Conservation (phyloP, 2,888 invertebrate species). For the Halocaridina rubra region DNA sequence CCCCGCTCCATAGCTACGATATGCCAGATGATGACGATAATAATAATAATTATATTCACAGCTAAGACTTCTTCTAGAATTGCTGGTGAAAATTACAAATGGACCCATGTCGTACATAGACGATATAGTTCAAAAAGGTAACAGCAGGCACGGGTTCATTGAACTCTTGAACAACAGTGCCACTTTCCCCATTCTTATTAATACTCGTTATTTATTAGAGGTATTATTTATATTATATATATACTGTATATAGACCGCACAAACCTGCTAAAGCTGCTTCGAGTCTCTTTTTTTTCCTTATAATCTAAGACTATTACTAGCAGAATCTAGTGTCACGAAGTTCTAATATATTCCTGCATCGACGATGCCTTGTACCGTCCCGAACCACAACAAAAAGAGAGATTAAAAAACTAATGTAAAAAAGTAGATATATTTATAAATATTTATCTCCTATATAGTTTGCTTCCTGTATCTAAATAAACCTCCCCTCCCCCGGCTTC, state of each 20-base stretch:
- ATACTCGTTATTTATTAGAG: too few relatives aligned
- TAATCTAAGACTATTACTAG: conserved; percentile 23
- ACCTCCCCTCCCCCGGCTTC: not conserved
- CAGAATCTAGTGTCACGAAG: conserved; percentile 4
- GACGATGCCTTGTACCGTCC: conserved; percentile 9
- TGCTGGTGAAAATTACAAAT: conserved; percentile 29
- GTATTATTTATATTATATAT: too few relatives aligned
- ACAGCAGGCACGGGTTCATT: conserved; percentile 28
- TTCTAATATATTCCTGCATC: conserved; percentile 5
- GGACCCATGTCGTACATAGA: conserved; percentile 40
- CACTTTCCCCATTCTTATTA: not conserved
- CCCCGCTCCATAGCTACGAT: conserved; percentile 36
- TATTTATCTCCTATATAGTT: conserved; percentile 16
- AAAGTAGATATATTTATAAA: conserved; percentile 19
- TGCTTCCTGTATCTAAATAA: not conserved
- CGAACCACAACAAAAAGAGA: conserved; percentile 9
- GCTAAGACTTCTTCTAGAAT: conserved; percentile 9
- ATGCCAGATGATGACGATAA: not conserved
- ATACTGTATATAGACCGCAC: too few relatives aligned
- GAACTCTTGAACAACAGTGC: not conserved
- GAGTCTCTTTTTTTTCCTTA: too few relatives aligned
- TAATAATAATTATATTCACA: conserved; percentile 15
- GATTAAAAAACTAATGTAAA: conserved; percentile 34
- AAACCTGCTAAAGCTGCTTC: too few relatives aligned
- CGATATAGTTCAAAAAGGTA: not conserved